phyloP scores from a whole-genome alignment of 2,797 vertebrate species.

The Rhynchotus rufescens region DNA sequence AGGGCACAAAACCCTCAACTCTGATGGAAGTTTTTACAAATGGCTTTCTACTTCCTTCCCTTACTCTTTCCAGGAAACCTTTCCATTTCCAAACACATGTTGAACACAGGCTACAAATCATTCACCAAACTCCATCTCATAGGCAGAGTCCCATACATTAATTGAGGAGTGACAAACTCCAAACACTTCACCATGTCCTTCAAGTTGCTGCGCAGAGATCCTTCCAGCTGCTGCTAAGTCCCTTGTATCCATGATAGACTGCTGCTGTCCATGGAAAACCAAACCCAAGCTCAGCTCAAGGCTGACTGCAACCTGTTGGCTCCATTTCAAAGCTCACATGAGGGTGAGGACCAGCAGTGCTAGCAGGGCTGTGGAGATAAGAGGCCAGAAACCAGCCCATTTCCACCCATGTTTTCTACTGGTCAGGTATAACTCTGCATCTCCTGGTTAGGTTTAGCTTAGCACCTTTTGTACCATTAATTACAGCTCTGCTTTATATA shows the following conservation, averaged over 20 bases:
- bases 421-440: neutral
- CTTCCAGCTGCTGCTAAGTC: neutral
- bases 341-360: rapidly evolving
- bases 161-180: too few species aligned
- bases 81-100: rapidly evolving
- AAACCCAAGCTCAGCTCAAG: neutral
- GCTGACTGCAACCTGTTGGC: too few species aligned
- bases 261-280: rapidly evolving
- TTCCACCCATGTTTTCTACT: rapidly evolving
- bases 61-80: neutral
- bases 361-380: neutral
- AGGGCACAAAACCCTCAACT: neutral
- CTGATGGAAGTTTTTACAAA: neutral
- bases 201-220: rapidly evolving
- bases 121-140: neutral
- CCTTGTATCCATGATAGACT: too few species aligned
- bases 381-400: neutral
- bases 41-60: neutral
- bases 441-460: too few species aligned
- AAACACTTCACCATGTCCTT: neutral
- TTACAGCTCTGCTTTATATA: neutral
- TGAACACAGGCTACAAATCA: neutral
- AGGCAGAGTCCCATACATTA: neutral
- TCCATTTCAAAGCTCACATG: rapidly evolving
- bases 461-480: neutral